Evolutionary conservation across 1,140 invertebrate genomes (phyloP).

Genomic region (Drosophila nikananu): DNA sequence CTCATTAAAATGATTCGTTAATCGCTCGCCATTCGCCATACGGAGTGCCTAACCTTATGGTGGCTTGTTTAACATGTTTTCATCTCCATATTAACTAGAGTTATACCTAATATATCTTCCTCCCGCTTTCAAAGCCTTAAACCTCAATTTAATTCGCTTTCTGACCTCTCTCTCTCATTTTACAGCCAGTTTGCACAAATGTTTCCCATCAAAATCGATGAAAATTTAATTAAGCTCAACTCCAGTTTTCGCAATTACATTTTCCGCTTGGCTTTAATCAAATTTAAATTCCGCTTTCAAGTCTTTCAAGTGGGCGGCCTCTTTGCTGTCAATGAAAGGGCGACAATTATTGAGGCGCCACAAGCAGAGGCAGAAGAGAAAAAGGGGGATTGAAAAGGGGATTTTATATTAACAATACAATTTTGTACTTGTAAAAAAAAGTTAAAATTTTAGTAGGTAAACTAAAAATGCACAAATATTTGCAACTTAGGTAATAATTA

Average conservation of each 20-base stretch:
- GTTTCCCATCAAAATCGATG: slow-evolving; percentile 45
- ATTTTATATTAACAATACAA: no score
- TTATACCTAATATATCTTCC: no score
- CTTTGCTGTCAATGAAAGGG: slow-evolving; percentile 19
- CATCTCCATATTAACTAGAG: background rate
- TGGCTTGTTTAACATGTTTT: slow-evolving; percentile 27
- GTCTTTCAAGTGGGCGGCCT: slow-evolving; percentile 65
- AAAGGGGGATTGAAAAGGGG: background rate
- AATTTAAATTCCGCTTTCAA: slow-evolving; percentile 67
- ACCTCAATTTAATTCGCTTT: background rate
- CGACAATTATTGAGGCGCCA: slow-evolving; percentile 26
- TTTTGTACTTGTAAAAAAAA: background rate
- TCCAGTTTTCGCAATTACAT: slow-evolving; percentile 63
- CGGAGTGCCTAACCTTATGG: slow-evolving; percentile 27
- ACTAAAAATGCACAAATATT: no score
- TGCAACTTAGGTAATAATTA: no score
- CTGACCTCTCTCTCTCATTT: background rate
- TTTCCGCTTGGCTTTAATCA: slow-evolving; percentile 67
- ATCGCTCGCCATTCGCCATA: slow-evolving; percentile 46
- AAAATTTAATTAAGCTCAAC: slow-evolving; percentile 47
- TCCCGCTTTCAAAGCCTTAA: background rate
- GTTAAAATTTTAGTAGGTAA: no score
- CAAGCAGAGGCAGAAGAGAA: slow-evolving; percentile 14
- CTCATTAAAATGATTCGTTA: slow-evolving; percentile 73
- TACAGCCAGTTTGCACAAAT: background rate